Base-by-base conservation (phyloP, 2,113 vertebrate genomes). In the Petroica traversi region DNA sequence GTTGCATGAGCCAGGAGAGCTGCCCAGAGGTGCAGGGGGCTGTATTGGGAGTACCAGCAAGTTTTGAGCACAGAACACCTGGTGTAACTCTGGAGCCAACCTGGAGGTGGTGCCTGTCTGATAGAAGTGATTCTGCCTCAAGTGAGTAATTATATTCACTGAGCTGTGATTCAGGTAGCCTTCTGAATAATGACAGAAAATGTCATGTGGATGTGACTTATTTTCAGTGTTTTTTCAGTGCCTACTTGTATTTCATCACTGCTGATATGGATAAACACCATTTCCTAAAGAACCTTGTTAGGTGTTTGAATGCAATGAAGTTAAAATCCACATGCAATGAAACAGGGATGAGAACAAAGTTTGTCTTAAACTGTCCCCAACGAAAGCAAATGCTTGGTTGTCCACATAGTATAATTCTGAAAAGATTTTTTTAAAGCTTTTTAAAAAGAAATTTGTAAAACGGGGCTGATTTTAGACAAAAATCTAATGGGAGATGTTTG, bases 31-130 rank as follows among this genome's bases (percentile, higher is more conserved):
- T 73, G n/a, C n/a, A 24, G 38, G 34, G 26, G 19, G 8, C n/a
- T n/a, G 23, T 17, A 2, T 0, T 24, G 40, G n/a, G 34, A 86
- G 33, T 19, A 63, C 6, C 16, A 40, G 5, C 2, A 15, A 33
- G 9, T 41, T 82, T 66, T 67, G 24, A 33, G 41, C 36, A 24
- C 1, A 9, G 34, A 63, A 12, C 19, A n/a, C 10, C 23, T 86
- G 29, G 8, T 45, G 8, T 41, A 13, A 23, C 12, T 76, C 38
- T 40, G 61, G 61, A 74, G 45, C 7, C 3, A 4, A 43, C 31
- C 6, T 2, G 8, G 63, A 73, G 36, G 2, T 41, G 36, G 8
- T 40, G n/a, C 18, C n/a, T 73, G 22, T 51, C 19, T 26, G 31
- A 11, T 20, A 54, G 23, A 43, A 41, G 15, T 36, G 54, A 28